A percentile compares a stretch with the other conserved stretches of the same genome.
Evolutionary conservation across 2,888 invertebrate genomes (phyloP).

Genomic region (Malthinus seriepunctatus): DNA sequence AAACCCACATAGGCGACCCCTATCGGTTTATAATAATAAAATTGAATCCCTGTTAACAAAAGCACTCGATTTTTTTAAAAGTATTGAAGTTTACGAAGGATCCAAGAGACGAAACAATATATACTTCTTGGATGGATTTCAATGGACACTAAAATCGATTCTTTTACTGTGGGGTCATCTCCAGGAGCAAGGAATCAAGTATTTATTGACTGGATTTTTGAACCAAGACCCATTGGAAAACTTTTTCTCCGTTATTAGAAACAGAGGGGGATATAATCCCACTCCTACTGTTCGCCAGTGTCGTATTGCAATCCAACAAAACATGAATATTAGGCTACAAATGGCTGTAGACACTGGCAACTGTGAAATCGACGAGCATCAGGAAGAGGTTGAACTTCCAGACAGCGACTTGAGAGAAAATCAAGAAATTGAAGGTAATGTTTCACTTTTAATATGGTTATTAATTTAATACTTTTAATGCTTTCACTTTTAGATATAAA

Average conservation of each 20-base stretch:
- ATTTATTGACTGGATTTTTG: constrained; percentile 17
- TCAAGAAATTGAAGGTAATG: too few species aligned
- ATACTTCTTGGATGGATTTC: constrained; percentile 21
- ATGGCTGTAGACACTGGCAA: too few species aligned
- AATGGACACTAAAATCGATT: constrained; percentile 14
- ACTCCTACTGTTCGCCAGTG: constrained; percentile 15
- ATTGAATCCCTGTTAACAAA: constrained; percentile 8
- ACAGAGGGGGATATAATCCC: constrained; percentile 24
- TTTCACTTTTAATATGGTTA: too few species aligned
- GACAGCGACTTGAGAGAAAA: too few species aligned
- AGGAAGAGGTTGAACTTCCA: too few species aligned
- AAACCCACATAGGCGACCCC: constrained; percentile 16
- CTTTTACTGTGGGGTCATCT: constrained; percentile 17
- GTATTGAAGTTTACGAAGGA: constrained; percentile 11
- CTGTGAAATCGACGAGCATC: too few species aligned
- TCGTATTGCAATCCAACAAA: constrained; percentile 16
- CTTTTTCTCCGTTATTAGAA: constrained; percentile 23
- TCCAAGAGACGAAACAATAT: constrained; percentile 16
- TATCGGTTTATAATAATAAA: constrained; percentile 19
- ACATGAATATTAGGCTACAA: too few species aligned
- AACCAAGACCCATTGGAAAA: constrained; percentile 18
- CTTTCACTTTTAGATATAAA: too few species aligned
- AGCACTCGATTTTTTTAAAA: constrained; percentile 11
- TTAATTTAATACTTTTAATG: too few species aligned
- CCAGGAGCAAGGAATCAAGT: constrained; percentile 7